These are phyloP conservation scores for Globodera ellingtonae DNA, from an alignment of 1,140 invertebrate species.

Conservation along the genomic window DNA sequence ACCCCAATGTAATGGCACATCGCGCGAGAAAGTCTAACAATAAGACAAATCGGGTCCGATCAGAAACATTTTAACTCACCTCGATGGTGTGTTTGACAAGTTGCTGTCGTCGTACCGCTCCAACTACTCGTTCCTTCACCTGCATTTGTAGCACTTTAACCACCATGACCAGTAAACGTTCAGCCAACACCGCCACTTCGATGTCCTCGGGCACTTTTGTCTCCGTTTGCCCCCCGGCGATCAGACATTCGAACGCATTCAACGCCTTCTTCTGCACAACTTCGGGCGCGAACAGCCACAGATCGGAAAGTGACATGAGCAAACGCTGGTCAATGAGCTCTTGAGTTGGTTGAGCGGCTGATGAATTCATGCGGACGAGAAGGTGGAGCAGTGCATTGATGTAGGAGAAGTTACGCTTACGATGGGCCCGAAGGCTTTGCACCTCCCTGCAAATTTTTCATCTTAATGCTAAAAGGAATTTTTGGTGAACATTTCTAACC, in stretches of 20 bases:
- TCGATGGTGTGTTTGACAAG: conserved; percentile 62
- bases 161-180: conserved; percentile 28
- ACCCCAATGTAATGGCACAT: conserved; percentile 70
- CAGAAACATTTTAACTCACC: conserved; percentile 29
- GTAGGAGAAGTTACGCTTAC: conserved; percentile 61
- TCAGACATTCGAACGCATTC: conserved; percentile 18
- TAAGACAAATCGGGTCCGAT: conserved; percentile 5
- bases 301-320: conserved; percentile 51
- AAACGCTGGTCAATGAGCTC: conserved; percentile 34
- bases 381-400: conserved; percentile 58
- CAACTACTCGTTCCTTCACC: conserved; percentile 68
- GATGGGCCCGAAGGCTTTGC: conserved; percentile 45
- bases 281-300: conserved; percentile 56
- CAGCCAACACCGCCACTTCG: neutral
- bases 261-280: conserved; percentile 25
- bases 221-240: conserved; percentile 6
- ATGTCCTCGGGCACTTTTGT: conserved; percentile 16
- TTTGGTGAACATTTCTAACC: conserved; percentile 25
- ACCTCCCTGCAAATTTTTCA: conserved; percentile 46
- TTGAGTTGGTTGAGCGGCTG: conserved; percentile 45
- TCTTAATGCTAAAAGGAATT: neutral
- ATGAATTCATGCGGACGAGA: conserved; percentile 55
- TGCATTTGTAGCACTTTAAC: conserved; percentile 76
- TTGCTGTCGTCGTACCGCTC: conserved; percentile 69
- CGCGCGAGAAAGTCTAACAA: conserved; percentile 19